Evolutionary conservation across 2,113 vertebrate species (phyloP).

Genomic region (Neolamprologus sp.): DNA sequence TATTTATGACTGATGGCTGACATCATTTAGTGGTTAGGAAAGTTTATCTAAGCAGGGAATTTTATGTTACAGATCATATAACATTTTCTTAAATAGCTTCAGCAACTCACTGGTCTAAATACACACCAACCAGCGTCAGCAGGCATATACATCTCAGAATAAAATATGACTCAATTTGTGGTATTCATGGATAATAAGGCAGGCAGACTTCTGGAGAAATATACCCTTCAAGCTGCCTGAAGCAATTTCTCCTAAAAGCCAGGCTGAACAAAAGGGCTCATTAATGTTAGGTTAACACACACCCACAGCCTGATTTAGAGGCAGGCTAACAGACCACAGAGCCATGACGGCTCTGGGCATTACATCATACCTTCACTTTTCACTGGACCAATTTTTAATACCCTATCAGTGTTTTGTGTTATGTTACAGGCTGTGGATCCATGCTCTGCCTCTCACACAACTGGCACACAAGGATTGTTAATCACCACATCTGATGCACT

Average conservation of each 20-base stretch:
- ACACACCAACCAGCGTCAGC: background rate
- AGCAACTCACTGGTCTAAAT: background rate
- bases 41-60: background rate
- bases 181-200: conserved; percentile 23
- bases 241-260: conserved; percentile 32
- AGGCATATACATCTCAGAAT: background rate
- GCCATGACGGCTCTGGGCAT: conserved; percentile 17
- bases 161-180: conserved; percentile 30
- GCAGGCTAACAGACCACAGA: conserved; percentile 24
- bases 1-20: background rate
- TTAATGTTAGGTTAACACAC: conserved; percentile 38
- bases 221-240: conserved; percentile 13
- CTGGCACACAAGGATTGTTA: background rate
- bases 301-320: conserved; percentile 41
- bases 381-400: background rate
- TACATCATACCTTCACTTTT: conserved; percentile 36
- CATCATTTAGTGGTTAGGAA: background rate
- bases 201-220: background rate
- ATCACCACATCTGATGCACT: background rate
- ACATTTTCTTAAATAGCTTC: background rate
- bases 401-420: conserved; percentile 12
- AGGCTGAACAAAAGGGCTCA: conserved; percentile 26
- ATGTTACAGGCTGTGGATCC: background rate
- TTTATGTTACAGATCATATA: background rate
- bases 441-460: background rate